A percentile compares a stretch with the other conserved stretches of the same genome.
Evolutionary conservation across 2,888 invertebrate genomes (phyloP).

Genomic region (Lasioglossum figueresi): DNA sequence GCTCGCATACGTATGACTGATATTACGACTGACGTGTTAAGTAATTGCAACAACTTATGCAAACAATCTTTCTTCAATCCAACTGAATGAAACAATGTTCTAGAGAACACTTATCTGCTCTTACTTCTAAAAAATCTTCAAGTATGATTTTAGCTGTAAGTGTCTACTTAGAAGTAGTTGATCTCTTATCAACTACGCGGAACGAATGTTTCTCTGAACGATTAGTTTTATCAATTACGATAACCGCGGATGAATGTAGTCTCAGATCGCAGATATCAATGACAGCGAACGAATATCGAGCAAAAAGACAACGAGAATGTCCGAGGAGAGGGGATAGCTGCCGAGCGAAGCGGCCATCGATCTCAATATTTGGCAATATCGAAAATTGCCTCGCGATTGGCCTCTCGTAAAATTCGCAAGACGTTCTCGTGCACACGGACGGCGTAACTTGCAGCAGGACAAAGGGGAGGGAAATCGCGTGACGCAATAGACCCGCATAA

Average conservation of each 20-base stretch:
- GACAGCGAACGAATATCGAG: neutral
- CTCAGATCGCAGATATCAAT: conserved; percentile 5
- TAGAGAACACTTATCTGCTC: neutral
- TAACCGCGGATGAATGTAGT: conserved; percentile 10
- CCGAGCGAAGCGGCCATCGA: conserved; percentile 25
- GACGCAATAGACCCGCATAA: conserved; percentile 79
- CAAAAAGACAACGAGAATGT: neutral
- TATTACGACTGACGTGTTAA: no score
- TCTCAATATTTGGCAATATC: conserved; percentile 52
- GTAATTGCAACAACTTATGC: no score
- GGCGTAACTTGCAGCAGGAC: conserved; percentile 29
- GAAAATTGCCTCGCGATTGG: conserved; percentile 39
- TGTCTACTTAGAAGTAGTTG: no score
- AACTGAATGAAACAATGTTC: neutral
- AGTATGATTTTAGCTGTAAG: neutral
- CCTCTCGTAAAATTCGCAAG: conserved; percentile 27
- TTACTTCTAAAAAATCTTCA: neutral
- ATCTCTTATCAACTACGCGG: neutral
- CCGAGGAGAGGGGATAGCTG: neutral
- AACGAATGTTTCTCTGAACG: conserved; percentile 29
- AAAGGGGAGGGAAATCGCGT: conserved; percentile 66
- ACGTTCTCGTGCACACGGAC: neutral
- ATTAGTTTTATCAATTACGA: conserved; percentile 27
- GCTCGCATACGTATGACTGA: no score
- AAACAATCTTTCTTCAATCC: neutral